These are phyloP conservation scores for Dryococelus australis DNA, from an alignment of 2,888 invertebrate species.

Conservation along the genomic window DNA sequence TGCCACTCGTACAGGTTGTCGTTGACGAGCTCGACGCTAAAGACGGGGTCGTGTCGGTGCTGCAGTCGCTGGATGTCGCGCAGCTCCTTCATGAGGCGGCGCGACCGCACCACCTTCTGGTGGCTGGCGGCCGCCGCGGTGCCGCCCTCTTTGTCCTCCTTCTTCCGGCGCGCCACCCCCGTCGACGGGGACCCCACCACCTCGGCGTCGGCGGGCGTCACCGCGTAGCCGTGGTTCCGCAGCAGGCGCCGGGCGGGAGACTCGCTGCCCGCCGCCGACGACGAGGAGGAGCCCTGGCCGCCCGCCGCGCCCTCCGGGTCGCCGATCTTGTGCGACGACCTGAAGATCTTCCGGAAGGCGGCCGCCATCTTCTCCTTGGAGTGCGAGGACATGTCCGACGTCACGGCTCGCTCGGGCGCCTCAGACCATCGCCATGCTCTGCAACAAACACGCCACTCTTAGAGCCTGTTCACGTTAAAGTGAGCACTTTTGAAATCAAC, in stretches of 20 bases:
- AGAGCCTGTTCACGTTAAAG: too few relatives aligned
- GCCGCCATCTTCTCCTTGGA: conserved; percentile 84
- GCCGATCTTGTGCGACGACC: conserved; percentile 71
- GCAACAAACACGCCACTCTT: too few relatives aligned
- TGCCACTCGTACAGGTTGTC: conserved; percentile 91
- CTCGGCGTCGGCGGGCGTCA: conserved; percentile 53
- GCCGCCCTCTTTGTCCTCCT: conserved; percentile 35
- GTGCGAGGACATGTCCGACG: conserved; percentile 61
- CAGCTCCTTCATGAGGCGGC: conserved; percentile 86
- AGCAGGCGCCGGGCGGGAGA: conserved; percentile 67
- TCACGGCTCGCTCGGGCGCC: too few relatives aligned
- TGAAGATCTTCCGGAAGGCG: conserved; percentile 80
- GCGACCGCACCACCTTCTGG: conserved; percentile 72
- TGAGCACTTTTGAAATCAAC: too few relatives aligned
- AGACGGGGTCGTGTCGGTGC: conserved; percentile 74
- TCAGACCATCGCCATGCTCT: too few relatives aligned
- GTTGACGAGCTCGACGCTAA: conserved; percentile 84
- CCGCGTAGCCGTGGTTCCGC: conserved; percentile 51
- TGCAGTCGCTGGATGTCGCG: conserved; percentile 76
- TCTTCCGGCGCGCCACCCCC: conserved; percentile 58
- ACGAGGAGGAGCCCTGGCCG: conserved; percentile 40
- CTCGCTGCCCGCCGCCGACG: conserved; percentile 57
- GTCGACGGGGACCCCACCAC: conserved; percentile 46
- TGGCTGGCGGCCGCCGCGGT: conserved; percentile 52
- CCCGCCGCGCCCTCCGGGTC: conserved; percentile 42